phyloP scores from a whole-genome alignment of 2,797 vertebrate genomes.

The Manis javanica region DNA sequence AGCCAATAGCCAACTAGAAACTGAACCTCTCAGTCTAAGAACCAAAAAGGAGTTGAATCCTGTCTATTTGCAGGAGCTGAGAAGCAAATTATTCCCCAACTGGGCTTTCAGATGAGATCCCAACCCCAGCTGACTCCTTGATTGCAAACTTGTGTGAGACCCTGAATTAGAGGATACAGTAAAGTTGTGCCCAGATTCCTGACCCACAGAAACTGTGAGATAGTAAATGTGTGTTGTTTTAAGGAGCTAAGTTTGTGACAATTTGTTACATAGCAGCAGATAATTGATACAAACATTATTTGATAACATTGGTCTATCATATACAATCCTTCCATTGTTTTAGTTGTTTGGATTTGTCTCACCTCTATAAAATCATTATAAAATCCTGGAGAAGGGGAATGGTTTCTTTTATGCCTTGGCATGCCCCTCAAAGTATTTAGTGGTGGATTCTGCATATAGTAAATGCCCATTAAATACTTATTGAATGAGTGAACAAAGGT shows the following conservation, averaged over 20 bases:
- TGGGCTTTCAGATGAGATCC: background rate
- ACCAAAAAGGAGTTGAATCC: background rate
- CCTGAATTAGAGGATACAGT: background rate
- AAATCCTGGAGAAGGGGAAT: background rate
- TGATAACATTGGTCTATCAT: background rate
- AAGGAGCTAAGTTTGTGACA: background rate
- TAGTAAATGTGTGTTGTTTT: background rate
- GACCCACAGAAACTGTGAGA: background rate
- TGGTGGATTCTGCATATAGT: background rate
- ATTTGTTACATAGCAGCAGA: background rate
- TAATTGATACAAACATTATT: background rate
- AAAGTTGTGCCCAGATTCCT: background rate
- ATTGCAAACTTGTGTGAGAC: background rate
- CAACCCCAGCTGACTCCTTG: background rate
- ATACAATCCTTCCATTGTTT: background rate
- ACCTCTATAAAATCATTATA: background rate
- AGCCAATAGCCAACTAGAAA: background rate
- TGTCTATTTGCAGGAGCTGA: background rate
- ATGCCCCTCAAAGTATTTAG: background rate
- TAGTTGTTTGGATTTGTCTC: background rate
- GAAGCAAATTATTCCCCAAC: background rate
- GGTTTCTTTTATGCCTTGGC: background rate
- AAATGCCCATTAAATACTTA: background rate
- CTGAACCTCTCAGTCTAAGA: background rate
- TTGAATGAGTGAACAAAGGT: background rate